Percentiles rank a stretch among this genome's conserved stretches.
Conservation (phyloP, 2,888 invertebrate genomes). For the Erannis defoliaria region DNA sequence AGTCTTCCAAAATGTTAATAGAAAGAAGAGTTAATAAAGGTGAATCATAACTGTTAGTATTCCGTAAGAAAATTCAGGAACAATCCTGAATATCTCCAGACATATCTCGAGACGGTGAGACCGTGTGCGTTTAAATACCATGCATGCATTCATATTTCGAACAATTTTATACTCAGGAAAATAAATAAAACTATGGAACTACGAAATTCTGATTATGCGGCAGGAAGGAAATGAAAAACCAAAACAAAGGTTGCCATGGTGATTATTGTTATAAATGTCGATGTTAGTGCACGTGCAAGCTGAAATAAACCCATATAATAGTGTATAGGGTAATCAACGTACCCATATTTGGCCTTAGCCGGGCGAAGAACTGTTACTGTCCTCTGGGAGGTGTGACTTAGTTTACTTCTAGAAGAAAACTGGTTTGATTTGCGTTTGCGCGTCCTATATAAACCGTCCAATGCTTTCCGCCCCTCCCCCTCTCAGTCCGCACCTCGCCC, state of each 20-base stretch:
- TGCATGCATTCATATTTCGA: conserved; percentile 10
- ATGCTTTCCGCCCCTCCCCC: conserved; percentile 53
- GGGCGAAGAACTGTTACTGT: conserved; percentile 51
- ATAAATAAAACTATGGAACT: conserved; percentile 2
- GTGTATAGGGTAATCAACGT: conserved; percentile 58
- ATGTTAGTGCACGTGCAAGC: conserved; percentile 16
- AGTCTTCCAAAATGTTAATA: background rate
- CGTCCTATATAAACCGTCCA: conserved; percentile 75
- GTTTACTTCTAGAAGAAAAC: conserved; percentile 77
- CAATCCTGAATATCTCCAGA: conserved; percentile 13
- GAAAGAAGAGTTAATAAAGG: background rate
- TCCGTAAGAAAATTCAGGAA: background rate
- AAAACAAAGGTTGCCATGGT: conserved; percentile 9
- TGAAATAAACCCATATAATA: conserved; percentile 35
- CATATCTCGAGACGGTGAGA: conserved; percentile 8
- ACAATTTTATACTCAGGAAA: background rate
- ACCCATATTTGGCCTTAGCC: conserved; percentile 75
- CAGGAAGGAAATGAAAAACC: conserved; percentile 19
- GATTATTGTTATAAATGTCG: conserved; percentile 9
- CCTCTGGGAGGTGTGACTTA: conserved; percentile 65
- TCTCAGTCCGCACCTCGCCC: conserved; percentile 42
- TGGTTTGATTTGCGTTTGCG: conserved; percentile 67
- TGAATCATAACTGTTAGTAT: background rate
- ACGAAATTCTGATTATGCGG: conserved; percentile 4
- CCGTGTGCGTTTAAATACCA: background rate